Conservation (phyloP, 2,113 vertebrate species). For the Chamaetylas fuelleborni region DNA sequence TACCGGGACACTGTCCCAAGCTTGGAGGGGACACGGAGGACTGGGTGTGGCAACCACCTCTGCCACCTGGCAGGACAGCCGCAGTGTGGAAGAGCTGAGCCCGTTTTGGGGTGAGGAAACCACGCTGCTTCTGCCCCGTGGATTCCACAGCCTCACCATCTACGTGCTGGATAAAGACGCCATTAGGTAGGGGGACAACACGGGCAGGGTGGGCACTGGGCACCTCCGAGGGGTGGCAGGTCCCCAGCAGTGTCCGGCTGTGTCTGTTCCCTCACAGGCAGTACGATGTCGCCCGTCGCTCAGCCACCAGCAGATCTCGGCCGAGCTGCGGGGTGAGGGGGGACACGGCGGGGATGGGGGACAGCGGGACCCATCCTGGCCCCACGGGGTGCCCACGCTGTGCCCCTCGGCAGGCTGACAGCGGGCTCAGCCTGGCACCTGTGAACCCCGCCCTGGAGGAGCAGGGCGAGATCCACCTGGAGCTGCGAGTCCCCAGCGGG, state of each 20-base stretch:
- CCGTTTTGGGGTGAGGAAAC: slow-evolving; percentile 94
- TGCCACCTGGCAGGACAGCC: slow-evolving; percentile 75
- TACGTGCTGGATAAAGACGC: slow-evolving; percentile 92
- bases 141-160: slow-evolving; percentile 84
- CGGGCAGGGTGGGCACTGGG: neutral
- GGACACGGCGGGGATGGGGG: neutral
- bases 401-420: slow-evolving; percentile 76
- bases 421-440: slow-evolving; percentile 85
- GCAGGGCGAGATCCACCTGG: slow-evolving; percentile 87
- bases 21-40: accelerated
- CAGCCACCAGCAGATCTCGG: slow-evolving; percentile 78
- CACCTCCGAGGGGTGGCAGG: neutral
- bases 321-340: slow-evolving; percentile 80
- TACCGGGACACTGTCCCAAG: neutral
- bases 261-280: slow-evolving; percentile 70
- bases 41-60: neutral
- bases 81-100: slow-evolving; percentile 89
- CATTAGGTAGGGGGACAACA: slow-evolving; percentile 74
- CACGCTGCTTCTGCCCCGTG: slow-evolving; percentile 83
- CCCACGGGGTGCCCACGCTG: accelerated
- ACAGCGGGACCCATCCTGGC: accelerated
- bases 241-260: accelerated
- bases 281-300: slow-evolving; percentile 81
- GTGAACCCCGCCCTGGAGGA: slow-evolving; percentile 86
- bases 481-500: slow-evolving; percentile 71